Base-by-base conservation (phyloP, 2,113 vertebrate species). In the Sorex fumeus region DNA sequence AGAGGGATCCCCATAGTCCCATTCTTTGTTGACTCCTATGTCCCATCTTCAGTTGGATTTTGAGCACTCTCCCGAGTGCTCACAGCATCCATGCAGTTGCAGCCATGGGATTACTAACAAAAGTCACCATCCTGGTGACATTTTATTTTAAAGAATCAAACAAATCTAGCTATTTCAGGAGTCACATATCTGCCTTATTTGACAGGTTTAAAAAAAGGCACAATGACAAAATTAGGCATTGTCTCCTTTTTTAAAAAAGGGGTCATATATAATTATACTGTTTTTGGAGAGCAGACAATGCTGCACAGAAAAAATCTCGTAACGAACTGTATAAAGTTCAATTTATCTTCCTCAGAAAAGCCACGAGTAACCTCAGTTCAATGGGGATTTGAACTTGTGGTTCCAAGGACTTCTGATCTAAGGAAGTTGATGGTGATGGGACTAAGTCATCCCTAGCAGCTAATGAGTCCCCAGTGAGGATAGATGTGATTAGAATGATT, bases 381-480 rank as follows among this genome's bases (percentile, higher is more conserved):
- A 80, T 40, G 94, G 92, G 81, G 83, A 94, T 82, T 94, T 94
- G 90, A 95, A 93, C 79, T 43, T 88, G 40, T 45, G 66, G 70
- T 85, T 84, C 28, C 43, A 32, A 43, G 60, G 72, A 93, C 25
- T 94, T 62, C 50, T 76, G 43, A 64, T 67, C 76, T 90, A 92
- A 90, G 64, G 72, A 95, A 93, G 83, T 32, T 87, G 88, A 84
- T 67, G 71, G 40, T 57, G 57, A 91, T 74, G 89, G 34, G 81
- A 88, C 85, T 64, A 88, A 94, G 67, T 64, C 90, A 84, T 93
- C 75, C 5, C 40, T 67, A 94, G 36, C 18, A 93, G 43, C 53
- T 95, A 95, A 96, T 94, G 91, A 92, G 40, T 36, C 88, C 90
- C 80, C 8, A 64, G 94, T 94, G 94, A 94, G 50, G 84, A 87